phyloP scores from a whole-genome alignment of 1,140 invertebrate species.

The Temnothorax longispinosus region DNA sequence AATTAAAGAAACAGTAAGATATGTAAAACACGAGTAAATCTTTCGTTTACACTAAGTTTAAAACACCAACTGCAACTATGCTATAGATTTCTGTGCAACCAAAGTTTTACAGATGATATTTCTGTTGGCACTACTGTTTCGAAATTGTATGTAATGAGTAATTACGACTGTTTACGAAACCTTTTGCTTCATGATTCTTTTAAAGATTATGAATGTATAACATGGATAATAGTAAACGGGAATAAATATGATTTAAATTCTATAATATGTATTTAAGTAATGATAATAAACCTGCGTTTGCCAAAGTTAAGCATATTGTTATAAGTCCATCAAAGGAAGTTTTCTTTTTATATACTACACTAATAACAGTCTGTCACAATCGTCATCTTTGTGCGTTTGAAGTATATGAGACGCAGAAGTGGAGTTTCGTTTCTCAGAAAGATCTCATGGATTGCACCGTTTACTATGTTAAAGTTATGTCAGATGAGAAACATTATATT shows the following conservation, averaged over 20 bases:
- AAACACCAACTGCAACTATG: background rate
- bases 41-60: background rate
- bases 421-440: background rate
- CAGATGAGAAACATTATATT: background rate
- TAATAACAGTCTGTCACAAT: background rate
- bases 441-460: background rate
- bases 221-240: background rate
- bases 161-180: background rate
- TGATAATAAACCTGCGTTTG: background rate
- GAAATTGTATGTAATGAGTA: background rate
- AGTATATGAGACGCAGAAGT: background rate
- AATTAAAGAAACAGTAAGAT: background rate
- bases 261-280: background rate
- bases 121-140: background rate
- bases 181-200: background rate
- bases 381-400: background rate
- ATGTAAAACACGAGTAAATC: background rate
- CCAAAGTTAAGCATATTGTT: background rate
- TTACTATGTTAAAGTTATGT: background rate
- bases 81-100: background rate
- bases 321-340: background rate
- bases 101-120: background rate
- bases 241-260: conserved; percentile 4
- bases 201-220: background rate
- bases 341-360: background rate